These are phyloP conservation scores for Sesia bembeciformis DNA, from an alignment of 2,888 invertebrate genomes.

Conservation along the genomic window DNA sequence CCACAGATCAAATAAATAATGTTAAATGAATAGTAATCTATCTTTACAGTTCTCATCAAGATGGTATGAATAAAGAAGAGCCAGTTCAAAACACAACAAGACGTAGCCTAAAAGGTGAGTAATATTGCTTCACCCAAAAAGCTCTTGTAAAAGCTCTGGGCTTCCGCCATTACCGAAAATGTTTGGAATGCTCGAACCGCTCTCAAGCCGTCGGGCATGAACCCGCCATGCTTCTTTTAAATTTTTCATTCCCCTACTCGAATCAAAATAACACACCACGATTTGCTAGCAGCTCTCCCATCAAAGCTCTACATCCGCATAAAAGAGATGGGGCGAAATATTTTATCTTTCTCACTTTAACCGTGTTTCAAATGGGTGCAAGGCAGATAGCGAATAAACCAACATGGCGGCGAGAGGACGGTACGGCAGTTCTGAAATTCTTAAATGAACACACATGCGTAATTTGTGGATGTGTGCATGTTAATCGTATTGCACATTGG, in stretches of 20 bases:
- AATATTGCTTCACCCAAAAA: neutral
- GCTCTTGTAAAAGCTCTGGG: neutral
- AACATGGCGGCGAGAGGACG: constrained; percentile 58
- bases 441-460: constrained; percentile 38
- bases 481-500: constrained; percentile 34
- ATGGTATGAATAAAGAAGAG: constrained; percentile 47
- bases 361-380: constrained; percentile 2
- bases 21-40: too few species aligned
- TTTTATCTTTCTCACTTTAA: constrained; percentile 24
- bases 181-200: constrained; percentile 12
- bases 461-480: constrained; percentile 30
- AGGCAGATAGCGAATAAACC: constrained; percentile 45
- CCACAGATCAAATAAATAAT: too few species aligned
- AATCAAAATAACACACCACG: constrained; percentile 43
- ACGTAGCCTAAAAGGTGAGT: constrained; percentile 48
- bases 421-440: constrained; percentile 41
- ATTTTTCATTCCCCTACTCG: constrained; percentile 60
- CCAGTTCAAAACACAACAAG: constrained; percentile 17
- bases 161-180: constrained; percentile 22
- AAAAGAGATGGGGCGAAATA: constrained; percentile 34
- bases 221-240: constrained; percentile 38
- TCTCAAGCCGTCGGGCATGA: constrained; percentile 6
- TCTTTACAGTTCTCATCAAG: constrained; percentile 52
- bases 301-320: constrained; percentile 13
- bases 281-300: constrained; percentile 38